Conservation (phyloP, 2,113 vertebrate genomes). For the Otis tarda region DNA sequence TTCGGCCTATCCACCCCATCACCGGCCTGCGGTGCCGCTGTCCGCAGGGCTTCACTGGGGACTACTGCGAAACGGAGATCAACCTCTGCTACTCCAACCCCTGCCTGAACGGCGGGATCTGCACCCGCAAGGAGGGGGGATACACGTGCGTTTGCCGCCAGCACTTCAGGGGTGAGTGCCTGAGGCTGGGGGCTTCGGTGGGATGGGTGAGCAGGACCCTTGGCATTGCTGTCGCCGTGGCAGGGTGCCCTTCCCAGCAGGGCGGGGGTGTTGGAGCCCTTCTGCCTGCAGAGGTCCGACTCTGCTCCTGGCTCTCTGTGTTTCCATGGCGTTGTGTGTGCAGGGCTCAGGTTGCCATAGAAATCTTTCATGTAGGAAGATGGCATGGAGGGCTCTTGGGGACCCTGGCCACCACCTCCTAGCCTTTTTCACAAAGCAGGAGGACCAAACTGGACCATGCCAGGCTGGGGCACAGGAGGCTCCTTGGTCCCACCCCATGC, state of each 20-base stretch:
- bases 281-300: background rate
- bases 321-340: constrained; percentile 24
- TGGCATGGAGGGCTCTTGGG: background rate
- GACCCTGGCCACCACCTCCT: background rate
- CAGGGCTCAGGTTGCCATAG: constrained; percentile 34
- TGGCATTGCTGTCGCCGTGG: fast-evolving
- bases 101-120: constrained; percentile 90
- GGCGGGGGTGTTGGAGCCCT: fast-evolving
- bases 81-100: constrained; percentile 99
- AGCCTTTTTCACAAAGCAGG: background rate
- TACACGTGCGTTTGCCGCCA: constrained; percentile 93
- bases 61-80: constrained; percentile 97
- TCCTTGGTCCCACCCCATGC: fast-evolving
- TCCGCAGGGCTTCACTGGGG: constrained; percentile 93
- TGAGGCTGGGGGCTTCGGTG: fast-evolving
- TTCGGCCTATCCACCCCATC: constrained; percentile 96
- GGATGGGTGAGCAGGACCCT: fast-evolving
- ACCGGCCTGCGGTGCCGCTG: constrained; percentile 94
- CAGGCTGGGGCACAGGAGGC: background rate
- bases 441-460: background rate
- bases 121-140: constrained; percentile 89
- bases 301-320: background rate
- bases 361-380: background rate
- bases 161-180: constrained; percentile 88
- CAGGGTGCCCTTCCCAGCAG: background rate